A percentile compares a stretch with the other conserved stretches of the same genome.
Evolutionary conservation across 2,888 invertebrate genomes (phyloP).

Genomic region (Xylota sylvarum): DNA sequence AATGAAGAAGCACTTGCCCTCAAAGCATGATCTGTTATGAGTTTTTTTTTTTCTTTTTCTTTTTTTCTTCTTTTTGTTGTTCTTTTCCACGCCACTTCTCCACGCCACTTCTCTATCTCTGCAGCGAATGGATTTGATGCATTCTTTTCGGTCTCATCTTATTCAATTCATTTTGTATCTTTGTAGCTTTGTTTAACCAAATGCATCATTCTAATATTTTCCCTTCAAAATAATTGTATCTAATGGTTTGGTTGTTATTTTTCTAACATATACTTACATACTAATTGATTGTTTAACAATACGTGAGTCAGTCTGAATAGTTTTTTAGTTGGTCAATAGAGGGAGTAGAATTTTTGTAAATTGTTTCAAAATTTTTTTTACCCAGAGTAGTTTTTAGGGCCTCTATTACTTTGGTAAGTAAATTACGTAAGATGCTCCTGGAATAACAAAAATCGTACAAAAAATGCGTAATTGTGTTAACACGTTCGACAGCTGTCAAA

Average conservation of each 20-base stretch:
- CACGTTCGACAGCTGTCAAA: too few relatives aligned
- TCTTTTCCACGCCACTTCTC: constrained; percentile 23
- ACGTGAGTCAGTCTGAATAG: constrained; percentile 14
- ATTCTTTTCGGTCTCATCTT: constrained; percentile 24
- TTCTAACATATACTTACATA: background rate
- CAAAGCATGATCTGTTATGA: constrained; percentile 61
- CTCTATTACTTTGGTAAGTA: background rate
- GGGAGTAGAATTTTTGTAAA: background rate
- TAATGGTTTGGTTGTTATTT: constrained; percentile 20
- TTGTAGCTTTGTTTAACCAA: background rate
- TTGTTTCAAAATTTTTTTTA: background rate
- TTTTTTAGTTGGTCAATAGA: background rate
- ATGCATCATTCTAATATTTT: constrained; percentile 29
- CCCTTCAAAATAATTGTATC: background rate
- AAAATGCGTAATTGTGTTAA: too few relatives aligned
- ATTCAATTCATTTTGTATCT: constrained; percentile 9
- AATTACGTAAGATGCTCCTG: background rate
- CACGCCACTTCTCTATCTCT: constrained; percentile 26
- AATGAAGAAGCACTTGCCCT: constrained; percentile 47
- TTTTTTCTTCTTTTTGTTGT: background rate
- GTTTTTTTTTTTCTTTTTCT: constrained; percentile 13
- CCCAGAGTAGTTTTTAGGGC: background rate
- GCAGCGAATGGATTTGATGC: constrained; percentile 56
- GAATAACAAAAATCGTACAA: too few relatives aligned
- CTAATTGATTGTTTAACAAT: constrained; percentile 13